These are phyloP conservation scores for Eupithecia centaureata DNA, from an alignment of 2,888 invertebrate genomes.

Conservation along the genomic window DNA sequence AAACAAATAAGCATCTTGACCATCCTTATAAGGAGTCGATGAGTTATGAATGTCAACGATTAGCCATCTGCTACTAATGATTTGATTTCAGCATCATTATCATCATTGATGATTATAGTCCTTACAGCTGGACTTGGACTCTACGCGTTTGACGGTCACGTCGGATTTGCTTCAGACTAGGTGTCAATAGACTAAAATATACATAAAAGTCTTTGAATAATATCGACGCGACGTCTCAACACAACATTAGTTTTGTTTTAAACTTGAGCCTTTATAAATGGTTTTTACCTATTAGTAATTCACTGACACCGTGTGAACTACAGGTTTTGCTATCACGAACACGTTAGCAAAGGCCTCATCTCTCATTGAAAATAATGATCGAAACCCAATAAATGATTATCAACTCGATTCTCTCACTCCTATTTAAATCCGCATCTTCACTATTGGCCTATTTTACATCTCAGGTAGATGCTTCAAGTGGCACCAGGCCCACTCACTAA, in stretches of 20 bases:
- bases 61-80: conserved; percentile 4
- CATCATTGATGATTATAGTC: background rate
- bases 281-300: too few relatives aligned
- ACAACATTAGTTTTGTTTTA: background rate
- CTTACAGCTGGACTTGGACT: background rate
- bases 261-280: background rate
- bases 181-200: background rate
- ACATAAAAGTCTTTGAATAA: background rate
- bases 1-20: background rate
- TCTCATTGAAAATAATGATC: too few relatives aligned
- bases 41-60: conserved; percentile 4
- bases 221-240: background rate
- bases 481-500: too few relatives aligned
- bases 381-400: too few relatives aligned
- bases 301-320: too few relatives aligned
- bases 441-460: too few relatives aligned
- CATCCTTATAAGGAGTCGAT: conserved; percentile 2
- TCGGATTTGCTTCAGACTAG: background rate
- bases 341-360: too few relatives aligned
- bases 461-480: too few relatives aligned
- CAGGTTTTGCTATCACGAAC: too few relatives aligned
- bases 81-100: background rate
- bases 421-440: too few relatives aligned
- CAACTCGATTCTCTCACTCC: too few relatives aligned
- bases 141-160: background rate